Base-by-base conservation (phyloP, 1,140 invertebrate genomes). In the Leucophenga varia region DNA sequence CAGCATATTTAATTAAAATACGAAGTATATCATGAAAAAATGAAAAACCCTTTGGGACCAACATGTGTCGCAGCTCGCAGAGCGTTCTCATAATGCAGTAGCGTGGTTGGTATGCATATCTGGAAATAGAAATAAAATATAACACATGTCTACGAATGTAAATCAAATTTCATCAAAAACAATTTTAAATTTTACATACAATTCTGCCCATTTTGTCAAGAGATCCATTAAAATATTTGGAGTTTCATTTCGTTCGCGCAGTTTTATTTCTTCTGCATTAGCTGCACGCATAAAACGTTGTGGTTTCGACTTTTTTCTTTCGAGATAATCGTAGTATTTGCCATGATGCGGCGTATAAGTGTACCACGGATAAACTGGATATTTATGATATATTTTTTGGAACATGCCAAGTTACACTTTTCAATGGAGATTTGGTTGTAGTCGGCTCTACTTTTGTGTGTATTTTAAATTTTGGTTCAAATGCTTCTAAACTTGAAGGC, bases 11-110 rank as follows among this genome's bases (percentile, higher is more conserved):
- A 49, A 89, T 81, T 46, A 88, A 67, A 18, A 82, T 78, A 67
- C 81, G 79, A 35, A 88, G 65, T 47, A 86, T 58, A 61, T 88
- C 85, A 47, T 86, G 84, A 12, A 86, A 74, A 40, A 88, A 77
- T 14, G 83, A 86, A 43, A 78, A 70, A 16, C 85, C 83, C 12
- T 78, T 79, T 0, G 80, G 76, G 20, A 79, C 79, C 30, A 86
- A 57, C 54, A 82, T 71, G 36, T 72, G 72, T 50, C 79, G 79
- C 7, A 83, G 79, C 61, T 89, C 86, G 56, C 87, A 88, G 41
- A 88, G 80, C 16, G 81, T 81, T 49, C 82, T 79, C 47, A 87
- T 74, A 22, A 88, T 68, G 69, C 86, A 89, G 16, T 79, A 76
- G 17, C 77, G 80, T 9, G 86, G 84, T 22, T 86, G 80, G 16